Conservation (phyloP, 2,888 invertebrate species). For the Lordiphosa fenestrarum region DNA sequence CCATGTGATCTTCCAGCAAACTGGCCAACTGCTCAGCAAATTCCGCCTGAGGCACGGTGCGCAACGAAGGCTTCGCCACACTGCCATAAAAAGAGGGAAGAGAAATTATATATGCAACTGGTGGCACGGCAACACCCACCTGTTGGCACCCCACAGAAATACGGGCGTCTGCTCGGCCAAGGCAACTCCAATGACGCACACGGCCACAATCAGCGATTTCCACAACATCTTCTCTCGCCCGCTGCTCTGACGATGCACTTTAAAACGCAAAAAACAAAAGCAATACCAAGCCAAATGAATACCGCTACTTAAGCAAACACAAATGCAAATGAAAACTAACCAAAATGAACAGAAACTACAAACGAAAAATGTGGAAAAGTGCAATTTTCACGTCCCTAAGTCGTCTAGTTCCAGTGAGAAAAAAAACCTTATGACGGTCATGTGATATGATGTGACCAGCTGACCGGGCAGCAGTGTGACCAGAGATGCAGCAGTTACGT, state of each 20-base stretch:
- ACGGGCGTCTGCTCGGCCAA: constrained; percentile 82
- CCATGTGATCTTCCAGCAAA: constrained; percentile 73
- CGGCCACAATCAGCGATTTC: constrained; percentile 66
- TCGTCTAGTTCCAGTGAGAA: constrained; percentile 75
- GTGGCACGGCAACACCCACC: constrained; percentile 58
- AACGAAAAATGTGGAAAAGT: constrained; percentile 64
- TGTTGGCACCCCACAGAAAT: constrained; percentile 82
- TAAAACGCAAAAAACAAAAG: constrained; percentile 14
- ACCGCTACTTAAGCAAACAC: constrained; percentile 43
- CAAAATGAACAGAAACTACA: constrained; percentile 65
- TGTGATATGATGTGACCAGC: constrained; percentile 74
- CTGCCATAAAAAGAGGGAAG: constrained; percentile 38
- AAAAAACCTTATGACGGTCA: constrained; percentile 77
- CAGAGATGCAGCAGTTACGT: background rate
- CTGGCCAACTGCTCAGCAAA: constrained; percentile 61
- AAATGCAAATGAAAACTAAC: constrained; percentile 48
- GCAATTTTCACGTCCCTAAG: constrained; percentile 54
- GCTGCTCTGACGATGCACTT: constrained; percentile 43
- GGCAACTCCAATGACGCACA: constrained; percentile 71
- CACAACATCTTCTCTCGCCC: constrained; percentile 61
- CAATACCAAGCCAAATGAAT: constrained; percentile 31
- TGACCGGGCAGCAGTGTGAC: constrained; percentile 14
- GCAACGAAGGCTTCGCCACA: constrained; percentile 63
- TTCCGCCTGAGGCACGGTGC: constrained; percentile 63
- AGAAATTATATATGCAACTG: constrained; percentile 7